Evolutionary conservation across 2,888 invertebrate genomes (phyloP).

Genomic region (Spilarctia lutea): DNA sequence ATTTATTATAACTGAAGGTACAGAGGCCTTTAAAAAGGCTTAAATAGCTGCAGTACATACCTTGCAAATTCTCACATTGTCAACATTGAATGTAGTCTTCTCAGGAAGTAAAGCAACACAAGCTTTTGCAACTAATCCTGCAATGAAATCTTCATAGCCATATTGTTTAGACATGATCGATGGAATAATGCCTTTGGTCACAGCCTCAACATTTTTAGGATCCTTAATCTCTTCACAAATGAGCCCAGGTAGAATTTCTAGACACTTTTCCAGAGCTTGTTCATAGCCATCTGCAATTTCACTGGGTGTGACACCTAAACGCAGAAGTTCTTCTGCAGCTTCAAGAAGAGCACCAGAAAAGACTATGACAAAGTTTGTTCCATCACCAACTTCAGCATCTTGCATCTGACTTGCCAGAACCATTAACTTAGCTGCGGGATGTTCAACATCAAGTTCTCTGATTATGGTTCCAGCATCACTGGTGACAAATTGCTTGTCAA

Average conservation of each 20-base stretch:
- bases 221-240: slow-evolving; percentile 92
- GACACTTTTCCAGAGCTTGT: slow-evolving; percentile 93
- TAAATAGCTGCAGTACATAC: slow-evolving; percentile 62
- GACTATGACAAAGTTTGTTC: slow-evolving; percentile 99
- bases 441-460: slow-evolving; percentile 97
- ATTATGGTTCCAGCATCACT: slow-evolving; percentile 99
- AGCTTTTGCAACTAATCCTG: slow-evolving; percentile 94
- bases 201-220: slow-evolving; percentile 88
- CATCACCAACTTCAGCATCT: slow-evolving; percentile 99
- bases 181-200: slow-evolving; percentile 91
- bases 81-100: slow-evolving; percentile 97
- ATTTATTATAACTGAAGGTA: not conserved
- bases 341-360: slow-evolving; percentile 97
- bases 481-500: slow-evolving; percentile 99
- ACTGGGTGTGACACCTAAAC: slow-evolving; percentile 97
- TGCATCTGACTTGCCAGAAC: slow-evolving; percentile 99
- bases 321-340: slow-evolving; percentile 95
- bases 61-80: slow-evolving; percentile 98
- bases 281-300: slow-evolving; percentile 99
- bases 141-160: slow-evolving; percentile 97
- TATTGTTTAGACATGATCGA: slow-evolving; percentile 99
- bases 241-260: slow-evolving; percentile 95
- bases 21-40: not conserved
- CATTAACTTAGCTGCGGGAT: slow-evolving; percentile 99
- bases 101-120: slow-evolving; percentile 96